Conservation (phyloP, 2,113 vertebrate species). For the Ptychochromis oligacanthus region DNA sequence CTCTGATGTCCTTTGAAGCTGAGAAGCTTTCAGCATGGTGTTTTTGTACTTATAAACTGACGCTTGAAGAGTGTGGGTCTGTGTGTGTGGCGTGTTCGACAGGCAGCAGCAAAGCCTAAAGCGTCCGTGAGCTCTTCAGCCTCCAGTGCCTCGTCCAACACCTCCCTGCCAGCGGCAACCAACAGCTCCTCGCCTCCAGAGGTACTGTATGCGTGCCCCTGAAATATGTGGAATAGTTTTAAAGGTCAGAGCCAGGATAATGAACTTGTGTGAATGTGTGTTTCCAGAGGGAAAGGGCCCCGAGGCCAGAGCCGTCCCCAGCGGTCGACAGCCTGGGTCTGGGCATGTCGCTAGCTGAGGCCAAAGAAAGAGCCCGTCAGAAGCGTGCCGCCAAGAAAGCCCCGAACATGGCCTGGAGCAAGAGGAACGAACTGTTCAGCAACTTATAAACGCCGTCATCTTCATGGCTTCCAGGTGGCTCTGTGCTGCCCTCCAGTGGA, state of each 20-base stretch:
- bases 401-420: slow-evolving; percentile 95
- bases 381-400: slow-evolving; percentile 89
- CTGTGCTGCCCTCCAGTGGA: slow-evolving; percentile 5
- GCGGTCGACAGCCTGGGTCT: slow-evolving; percentile 76
- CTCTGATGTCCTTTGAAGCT: background rate
- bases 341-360: slow-evolving; percentile 85
- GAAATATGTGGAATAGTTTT: background rate
- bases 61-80: background rate
- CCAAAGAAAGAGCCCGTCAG: slow-evolving; percentile 88
- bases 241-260: background rate
- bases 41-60: background rate
- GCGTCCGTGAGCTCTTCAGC: slow-evolving; percentile 49
- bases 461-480: background rate
- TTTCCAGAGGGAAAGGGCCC: slow-evolving; percentile 2
- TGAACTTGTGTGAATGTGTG: background rate
- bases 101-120: slow-evolving; percentile 40
- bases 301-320: background rate
- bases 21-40: background rate
- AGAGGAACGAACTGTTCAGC: slow-evolving; percentile 95
- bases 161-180: slow-evolving; percentile 32
- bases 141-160: slow-evolving; percentile 63
- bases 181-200: slow-evolving; percentile 24
- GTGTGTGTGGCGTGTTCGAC: background rate
- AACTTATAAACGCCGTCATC: slow-evolving; percentile 82
- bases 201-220: background rate